Base-by-base conservation (phyloP, 2,113 vertebrate species). In the Epinephelus lanceolatus region DNA sequence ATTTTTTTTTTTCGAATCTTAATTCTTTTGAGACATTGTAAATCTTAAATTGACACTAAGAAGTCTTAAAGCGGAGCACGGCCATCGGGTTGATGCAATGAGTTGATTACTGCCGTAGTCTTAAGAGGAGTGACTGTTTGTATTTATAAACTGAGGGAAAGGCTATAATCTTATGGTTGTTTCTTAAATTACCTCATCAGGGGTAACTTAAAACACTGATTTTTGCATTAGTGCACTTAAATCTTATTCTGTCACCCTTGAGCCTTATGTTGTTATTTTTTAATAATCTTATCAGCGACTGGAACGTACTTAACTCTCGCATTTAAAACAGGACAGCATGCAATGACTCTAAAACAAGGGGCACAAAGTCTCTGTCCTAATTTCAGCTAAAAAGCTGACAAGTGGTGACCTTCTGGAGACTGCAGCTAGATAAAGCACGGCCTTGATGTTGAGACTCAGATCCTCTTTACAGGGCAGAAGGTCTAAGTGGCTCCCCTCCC, bases 51-150 rank as follows among this genome's bases (percentile, higher is more conserved):
- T 84, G 93, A 94, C 89, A 94, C 93, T 90, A 95, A 89, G 92
- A 94, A 95, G 96, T 96, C 96, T 96, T 96, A 96, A 96, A 93
- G 79, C 62, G 63, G 79, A 92, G 88, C 87, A 85, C 65, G 74
- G 85, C 76, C 83, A 89, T 88, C 40, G 84, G 81, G 90, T 88
- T 91, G 81, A 90, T 83, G 92, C 88, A 83, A 78, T 86, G 90
- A 90, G 71, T 85, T 92, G 80, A 91, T 93, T 92, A 93, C 92
- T 90, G 88, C 82, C 67, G 83, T 78, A 91, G 93, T 95, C 94
- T 94, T 95, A 94, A 94, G 86, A 83, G 70, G 82, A 86, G 72
- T 37, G 81, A 76, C 74, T 67, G 78, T 90, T 90, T 86, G 67
- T 68, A 59, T 86, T 86, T 76, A 60, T 59, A 45, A 77, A 81